phyloP scores from a whole-genome alignment of 2,888 invertebrate genomes.

The Leptura quadrifasciata region DNA sequence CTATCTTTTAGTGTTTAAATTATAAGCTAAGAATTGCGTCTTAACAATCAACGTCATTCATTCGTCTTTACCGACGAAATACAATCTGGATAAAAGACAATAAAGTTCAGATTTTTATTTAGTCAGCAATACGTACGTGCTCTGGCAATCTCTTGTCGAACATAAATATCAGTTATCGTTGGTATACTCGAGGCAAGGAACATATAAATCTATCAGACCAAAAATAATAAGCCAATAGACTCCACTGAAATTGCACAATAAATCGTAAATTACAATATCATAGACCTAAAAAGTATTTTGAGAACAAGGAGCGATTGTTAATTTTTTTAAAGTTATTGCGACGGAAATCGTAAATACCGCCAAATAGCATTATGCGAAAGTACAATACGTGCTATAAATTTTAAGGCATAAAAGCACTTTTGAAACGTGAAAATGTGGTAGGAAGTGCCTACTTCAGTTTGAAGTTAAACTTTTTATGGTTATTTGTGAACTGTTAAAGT shows the following conservation, averaged over 20 bases:
- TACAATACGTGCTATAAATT: slow-evolving; percentile 11
- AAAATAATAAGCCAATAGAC: slow-evolving; percentile 54
- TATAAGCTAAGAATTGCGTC: slow-evolving; percentile 5
- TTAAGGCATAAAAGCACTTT: neutral
- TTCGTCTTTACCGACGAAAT: slow-evolving; percentile 31
- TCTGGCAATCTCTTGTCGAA: slow-evolving; percentile 55
- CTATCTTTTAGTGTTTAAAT: neutral
- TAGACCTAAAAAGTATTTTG: slow-evolving; percentile 38
- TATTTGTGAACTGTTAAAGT: no score
- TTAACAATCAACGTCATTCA: slow-evolving; percentile 29
- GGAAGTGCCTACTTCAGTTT: no score
- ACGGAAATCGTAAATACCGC: slow-evolving; percentile 34
- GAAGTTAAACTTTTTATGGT: no score
- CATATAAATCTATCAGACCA: slow-evolving; percentile 56
- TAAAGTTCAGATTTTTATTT: slow-evolving; percentile 55
- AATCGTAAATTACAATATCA: slow-evolving; percentile 44
- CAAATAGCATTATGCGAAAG: neutral
- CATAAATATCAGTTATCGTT: slow-evolving; percentile 58
- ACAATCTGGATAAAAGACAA: slow-evolving; percentile 55
- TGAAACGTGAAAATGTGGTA: no score
- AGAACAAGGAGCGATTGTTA: slow-evolving; percentile 38
- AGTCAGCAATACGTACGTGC: slow-evolving; percentile 60
- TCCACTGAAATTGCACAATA: slow-evolving; percentile 48
- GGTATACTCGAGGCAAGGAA: slow-evolving; percentile 41
- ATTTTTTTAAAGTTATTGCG: slow-evolving; percentile 23